Conservation (phyloP, 2,113 vertebrate species). For the Notarius quadriscutis region DNA sequence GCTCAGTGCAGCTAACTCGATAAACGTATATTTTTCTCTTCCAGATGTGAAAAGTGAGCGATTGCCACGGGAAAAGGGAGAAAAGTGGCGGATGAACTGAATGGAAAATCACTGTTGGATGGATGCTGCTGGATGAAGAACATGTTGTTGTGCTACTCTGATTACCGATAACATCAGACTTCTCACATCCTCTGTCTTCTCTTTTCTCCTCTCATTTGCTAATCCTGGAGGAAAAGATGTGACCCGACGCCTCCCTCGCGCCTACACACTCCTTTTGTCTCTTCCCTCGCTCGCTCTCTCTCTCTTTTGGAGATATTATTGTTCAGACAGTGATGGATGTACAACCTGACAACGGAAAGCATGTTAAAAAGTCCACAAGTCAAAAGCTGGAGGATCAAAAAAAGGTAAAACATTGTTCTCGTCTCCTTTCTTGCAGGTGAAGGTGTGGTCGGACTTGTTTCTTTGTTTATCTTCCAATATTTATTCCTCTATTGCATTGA, state of each 20-base stretch:
- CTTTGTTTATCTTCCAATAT: background rate
- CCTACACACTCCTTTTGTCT: slow-evolving; percentile 24
- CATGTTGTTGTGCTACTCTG: slow-evolving; percentile 52
- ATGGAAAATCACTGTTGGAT: slow-evolving; percentile 46
- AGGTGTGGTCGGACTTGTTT: background rate
- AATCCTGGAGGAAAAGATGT: slow-evolving; percentile 68
- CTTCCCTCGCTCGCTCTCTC: slow-evolving; percentile 40
- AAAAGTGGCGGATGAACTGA: slow-evolving; percentile 54
- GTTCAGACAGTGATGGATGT: slow-evolving; percentile 88
- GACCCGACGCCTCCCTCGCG: slow-evolving; percentile 75
- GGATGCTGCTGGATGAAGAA: slow-evolving; percentile 42
- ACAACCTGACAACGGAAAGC: slow-evolving; percentile 88
- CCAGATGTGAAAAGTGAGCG: slow-evolving; percentile 73
- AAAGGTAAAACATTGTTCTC: slow-evolving; percentile 79
- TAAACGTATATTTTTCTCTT: slow-evolving; percentile 53
- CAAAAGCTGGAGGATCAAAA: slow-evolving; percentile 99
- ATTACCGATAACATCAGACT: slow-evolving; percentile 9
- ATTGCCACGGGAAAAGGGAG: background rate
- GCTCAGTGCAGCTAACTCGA: background rate
- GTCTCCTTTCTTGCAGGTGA: background rate
- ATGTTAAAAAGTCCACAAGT: slow-evolving; percentile 93
- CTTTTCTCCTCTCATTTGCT: slow-evolving; percentile 23
- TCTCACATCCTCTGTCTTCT: background rate
- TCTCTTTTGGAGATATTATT: slow-evolving; percentile 70
- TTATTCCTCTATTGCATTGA: background rate